Conservation (phyloP, 2,888 invertebrate species). For the Meloe dianella region DNA sequence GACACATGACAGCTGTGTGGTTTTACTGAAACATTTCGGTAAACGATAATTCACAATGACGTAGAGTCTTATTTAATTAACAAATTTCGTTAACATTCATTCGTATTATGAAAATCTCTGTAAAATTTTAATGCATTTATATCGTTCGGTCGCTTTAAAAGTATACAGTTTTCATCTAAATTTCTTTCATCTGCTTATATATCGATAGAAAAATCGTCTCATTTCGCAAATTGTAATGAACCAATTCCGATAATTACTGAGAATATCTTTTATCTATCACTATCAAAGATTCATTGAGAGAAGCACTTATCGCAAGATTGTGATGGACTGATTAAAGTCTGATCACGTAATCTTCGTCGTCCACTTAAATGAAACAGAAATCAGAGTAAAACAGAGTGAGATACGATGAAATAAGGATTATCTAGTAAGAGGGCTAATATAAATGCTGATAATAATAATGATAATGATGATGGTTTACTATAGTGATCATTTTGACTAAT, state of each 20-base stretch:
- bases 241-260: not conserved
- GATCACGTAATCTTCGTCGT: conserved; percentile 6
- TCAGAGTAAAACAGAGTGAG: not conserved
- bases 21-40: not conserved
- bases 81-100: not conserved
- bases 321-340: not conserved
- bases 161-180: not conserved
- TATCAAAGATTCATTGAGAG: conserved; percentile 2
- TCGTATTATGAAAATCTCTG: not conserved
- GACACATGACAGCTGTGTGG: conserved; percentile 5
- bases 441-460: not conserved
- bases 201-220: not conserved
- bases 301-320: not conserved
- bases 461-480: not conserved
- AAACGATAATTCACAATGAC: not conserved
- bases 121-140: not conserved
- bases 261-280: not conserved
- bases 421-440: not conserved
- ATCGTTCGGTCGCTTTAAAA: not conserved
- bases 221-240: not conserved
- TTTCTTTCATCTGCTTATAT: not conserved
- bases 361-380: not conserved
- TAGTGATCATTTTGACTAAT: conserved; percentile 10
- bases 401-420: not conserved
- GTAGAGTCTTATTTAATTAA: not conserved